Evolutionary conservation across 2,113 vertebrate species (phyloP), one percentile per base, ranked within the genome.

Genomic region (Rhea americana): DNA sequence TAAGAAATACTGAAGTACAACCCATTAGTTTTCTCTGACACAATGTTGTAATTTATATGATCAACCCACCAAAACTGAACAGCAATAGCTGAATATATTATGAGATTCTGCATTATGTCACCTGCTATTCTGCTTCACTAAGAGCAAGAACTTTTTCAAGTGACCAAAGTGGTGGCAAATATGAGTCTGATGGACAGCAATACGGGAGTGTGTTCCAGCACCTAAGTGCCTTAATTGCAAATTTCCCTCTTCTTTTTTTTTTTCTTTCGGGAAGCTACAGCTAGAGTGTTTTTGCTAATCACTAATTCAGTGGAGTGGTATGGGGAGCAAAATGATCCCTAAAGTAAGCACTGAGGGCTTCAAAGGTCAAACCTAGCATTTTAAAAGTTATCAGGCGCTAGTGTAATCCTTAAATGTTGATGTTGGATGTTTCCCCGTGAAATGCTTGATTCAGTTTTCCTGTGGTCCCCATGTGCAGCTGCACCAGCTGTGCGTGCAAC

Each of bases 251-350:
- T 43, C 10, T 45, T 45, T 45, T 45, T 45, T 17, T 61, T 58
- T 61, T 22, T 28, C 50, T 94, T 25, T 82, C 43, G 45, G 82
- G 85, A 79, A 92, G 32, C 32, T 92, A 41, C 55, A 90, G 50
- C 18, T 59, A 37, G 53, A 94, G 80, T 90, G 77, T 77, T 90
- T 95, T 84, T 91, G 77, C 83, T 93, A 71, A 85, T 90, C 73
- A 70, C 45, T 53, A n/a, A 90, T 89, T 85, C 93, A 37, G 35
- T 9, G 5, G 43, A 95, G 90, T 86, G 73, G 77, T 61, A 26
- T 53, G 66, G 80, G 88, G 83, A 93, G 62, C 28, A 78, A 28
- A 72, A 51, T 1, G 1, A 50, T 95, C 94, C 93, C 95, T 58
- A 2, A 94, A 88, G 94, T 86, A 96, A 93, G 76, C 91, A 62